These are phyloP conservation scores for Sciurus vulgaris DNA, from an alignment of 2,797 vertebrate species.

Conservation along the genomic window DNA sequence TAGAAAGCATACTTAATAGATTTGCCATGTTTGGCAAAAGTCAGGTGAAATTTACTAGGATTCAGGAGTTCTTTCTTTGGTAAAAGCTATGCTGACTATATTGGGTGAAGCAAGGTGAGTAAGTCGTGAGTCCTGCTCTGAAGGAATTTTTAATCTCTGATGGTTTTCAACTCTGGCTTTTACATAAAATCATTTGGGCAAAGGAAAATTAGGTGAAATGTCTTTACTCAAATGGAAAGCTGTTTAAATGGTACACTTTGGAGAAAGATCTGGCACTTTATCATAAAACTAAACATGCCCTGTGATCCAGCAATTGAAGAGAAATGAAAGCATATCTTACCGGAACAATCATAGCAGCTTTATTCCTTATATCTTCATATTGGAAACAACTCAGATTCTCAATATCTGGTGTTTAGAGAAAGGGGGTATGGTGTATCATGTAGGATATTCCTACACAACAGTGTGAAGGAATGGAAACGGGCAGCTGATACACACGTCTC, in stretches of 20 bases:
- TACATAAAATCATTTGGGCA: not conserved
- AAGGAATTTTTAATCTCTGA: conserved; percentile 8
- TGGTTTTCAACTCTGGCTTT: not conserved
- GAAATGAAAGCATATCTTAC: not conserved
- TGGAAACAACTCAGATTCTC: not conserved
- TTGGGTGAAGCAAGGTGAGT: not conserved
- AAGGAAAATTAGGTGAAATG: not conserved
- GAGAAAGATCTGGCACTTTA: conserved; percentile 5
- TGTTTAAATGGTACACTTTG: not conserved
- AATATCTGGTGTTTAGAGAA: not conserved
- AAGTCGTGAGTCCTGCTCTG: conserved; percentile 2
- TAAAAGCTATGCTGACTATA: conserved; percentile 55
- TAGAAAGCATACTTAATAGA: not conserved
- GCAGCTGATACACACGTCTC: rapidly evolving
- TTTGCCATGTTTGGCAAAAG: conserved; percentile 37
- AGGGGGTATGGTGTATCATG: not conserved
- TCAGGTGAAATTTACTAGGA: conserved; percentile 16
- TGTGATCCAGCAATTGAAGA: not conserved
- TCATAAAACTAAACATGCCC: not conserved
- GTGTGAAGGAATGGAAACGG: not conserved
- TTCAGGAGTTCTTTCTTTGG: conserved; percentile 29
- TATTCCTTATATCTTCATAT: not conserved
- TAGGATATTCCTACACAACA: not conserved
- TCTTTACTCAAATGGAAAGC: not conserved
- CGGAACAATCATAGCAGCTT: not conserved